Evolutionary conservation across 2,113 vertebrate species (phyloP).

Genomic region (Chamaetylas fuelleborni): DNA sequence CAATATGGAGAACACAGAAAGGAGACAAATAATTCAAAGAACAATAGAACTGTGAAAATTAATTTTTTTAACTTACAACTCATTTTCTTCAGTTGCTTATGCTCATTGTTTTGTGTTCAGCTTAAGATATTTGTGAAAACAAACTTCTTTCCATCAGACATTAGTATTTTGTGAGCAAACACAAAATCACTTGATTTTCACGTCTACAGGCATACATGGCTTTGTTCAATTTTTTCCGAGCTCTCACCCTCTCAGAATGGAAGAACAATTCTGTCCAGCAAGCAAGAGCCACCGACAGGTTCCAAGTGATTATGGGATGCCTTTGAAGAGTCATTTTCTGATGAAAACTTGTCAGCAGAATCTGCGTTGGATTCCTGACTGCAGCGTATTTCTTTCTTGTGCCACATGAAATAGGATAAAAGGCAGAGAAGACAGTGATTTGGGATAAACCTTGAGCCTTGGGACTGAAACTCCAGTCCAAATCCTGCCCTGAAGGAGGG

Average conservation of each 20-base stretch:
- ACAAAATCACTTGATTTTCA: background rate
- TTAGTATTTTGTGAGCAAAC: background rate
- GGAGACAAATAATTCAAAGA: background rate
- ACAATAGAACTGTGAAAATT: background rate
- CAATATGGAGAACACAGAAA: background rate
- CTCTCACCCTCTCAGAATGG: background rate
- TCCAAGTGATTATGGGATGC: background rate
- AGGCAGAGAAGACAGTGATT: background rate
- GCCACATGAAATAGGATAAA: background rate
- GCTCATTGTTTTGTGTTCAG: background rate
- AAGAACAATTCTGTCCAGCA: background rate
- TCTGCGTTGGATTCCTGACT: background rate
- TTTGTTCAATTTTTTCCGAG: background rate
- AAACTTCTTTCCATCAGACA: background rate
- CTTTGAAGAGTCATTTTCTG: background rate
- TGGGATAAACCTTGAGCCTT: background rate
- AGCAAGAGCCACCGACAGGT: background rate
- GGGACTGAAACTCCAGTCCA: background rate
- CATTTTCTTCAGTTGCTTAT: background rate
- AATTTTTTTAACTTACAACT: rapidly evolving
- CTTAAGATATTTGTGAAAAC: background rate
- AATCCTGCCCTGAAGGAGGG: background rate
- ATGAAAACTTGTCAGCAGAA: background rate
- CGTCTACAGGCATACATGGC: rapidly evolving
- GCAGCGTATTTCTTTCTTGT: background rate